phyloP scores from a whole-genome alignment of 2,113 vertebrate genomes.

The Girardinichthys multiradiatus region DNA sequence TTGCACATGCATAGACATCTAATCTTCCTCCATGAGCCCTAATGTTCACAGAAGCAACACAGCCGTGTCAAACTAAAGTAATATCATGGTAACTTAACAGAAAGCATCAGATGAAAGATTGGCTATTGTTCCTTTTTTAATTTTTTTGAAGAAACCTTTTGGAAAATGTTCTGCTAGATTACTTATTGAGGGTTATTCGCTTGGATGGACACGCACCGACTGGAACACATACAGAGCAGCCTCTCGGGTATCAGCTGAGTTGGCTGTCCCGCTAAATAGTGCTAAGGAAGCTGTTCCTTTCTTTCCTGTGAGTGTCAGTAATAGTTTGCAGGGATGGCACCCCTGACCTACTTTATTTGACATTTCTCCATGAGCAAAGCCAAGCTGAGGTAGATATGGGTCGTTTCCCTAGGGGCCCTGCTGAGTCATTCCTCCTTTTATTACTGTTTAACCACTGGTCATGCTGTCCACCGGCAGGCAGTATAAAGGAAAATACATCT shows the following conservation, averaged over 20 bases:
- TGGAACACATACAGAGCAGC: conserved; percentile 12
- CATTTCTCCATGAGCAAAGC: conserved; percentile 53
- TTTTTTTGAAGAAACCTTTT: conserved; percentile 45
- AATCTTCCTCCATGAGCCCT: conserved; percentile 33
- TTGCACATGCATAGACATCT: conserved; percentile 19
- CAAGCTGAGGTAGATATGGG: conserved; percentile 38
- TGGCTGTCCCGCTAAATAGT: conserved; percentile 48
- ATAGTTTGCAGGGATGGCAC: conserved; percentile 45
- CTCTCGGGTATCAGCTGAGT: conserved; percentile 61
- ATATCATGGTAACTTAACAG: conserved; percentile 14
- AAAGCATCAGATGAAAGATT: conserved; percentile 54
- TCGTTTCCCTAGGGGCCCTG: conserved; percentile 31
- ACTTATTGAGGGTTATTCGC: conserved; percentile 18
- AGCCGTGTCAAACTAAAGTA: conserved; percentile 56
- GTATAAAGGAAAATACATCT: neutral
- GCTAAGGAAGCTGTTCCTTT: conserved; percentile 50
- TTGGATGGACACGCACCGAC: conserved; percentile 2
- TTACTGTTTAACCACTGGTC: conserved; percentile 12
- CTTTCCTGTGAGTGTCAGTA: conserved; percentile 44
- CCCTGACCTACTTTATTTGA: conserved; percentile 51
- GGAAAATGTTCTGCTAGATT: conserved; percentile 59
- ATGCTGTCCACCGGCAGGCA: conserved; percentile 9
- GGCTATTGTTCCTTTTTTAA: conserved; percentile 53
- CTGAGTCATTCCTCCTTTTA: conserved; percentile 56
- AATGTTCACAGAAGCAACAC: conserved; percentile 30